Evolutionary conservation across 1,140 invertebrate species (phyloP), one percentile per base, ranked within the genome.

Genomic region (Drosophila pandora): DNA sequence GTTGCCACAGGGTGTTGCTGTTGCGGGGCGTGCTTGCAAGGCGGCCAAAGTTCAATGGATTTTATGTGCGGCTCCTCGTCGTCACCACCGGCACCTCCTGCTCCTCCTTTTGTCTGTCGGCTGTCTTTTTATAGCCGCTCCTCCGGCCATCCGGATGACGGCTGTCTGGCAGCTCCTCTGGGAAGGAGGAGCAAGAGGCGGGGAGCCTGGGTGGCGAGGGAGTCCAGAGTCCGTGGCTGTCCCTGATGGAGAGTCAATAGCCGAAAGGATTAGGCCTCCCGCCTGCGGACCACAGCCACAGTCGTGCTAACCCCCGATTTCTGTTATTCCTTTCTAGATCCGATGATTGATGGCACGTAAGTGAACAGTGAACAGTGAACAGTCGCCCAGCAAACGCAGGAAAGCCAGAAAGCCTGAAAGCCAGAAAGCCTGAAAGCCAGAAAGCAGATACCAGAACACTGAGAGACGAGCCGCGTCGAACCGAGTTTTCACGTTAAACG

Each of bases 31-130:
- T 74, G 47, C 37, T 50, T 71, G 64, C 78, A 77, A 78, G 67
- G 79, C 69, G 69, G 74, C 55, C 82, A 87, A 85, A 85, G 82
- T 85, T 85, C 82, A 85, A 87, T 85, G 82, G 64, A 85, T 85
- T 81, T 41, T 32, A 59, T 54, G 21, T 52, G 74, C 62, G 28
- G 58, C 48, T 37, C 17, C 61, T 48, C 39, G 56, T 43, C 8
- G 37, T 9, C 23, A 12, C 39, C 54, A 59, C 61, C 13, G 3
- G 34, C 45, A 30, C 21, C 56, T 57, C 39, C 23, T 8, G 21
- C 13, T 21, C 25, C 17, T 13, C 57, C 70, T 53, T 43, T 54
- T 68, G 80, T 65, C 76, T 77, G 72, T 70, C 47, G 73, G 53
- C 39, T n/a, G 37, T 75, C 72, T 85, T 85, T 85, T 85, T 81